Evolutionary conservation across 1,140 invertebrate genomes (phyloP), one percentile per base, ranked within the genome.

Genomic region (Cotesia vestalis): DNA sequence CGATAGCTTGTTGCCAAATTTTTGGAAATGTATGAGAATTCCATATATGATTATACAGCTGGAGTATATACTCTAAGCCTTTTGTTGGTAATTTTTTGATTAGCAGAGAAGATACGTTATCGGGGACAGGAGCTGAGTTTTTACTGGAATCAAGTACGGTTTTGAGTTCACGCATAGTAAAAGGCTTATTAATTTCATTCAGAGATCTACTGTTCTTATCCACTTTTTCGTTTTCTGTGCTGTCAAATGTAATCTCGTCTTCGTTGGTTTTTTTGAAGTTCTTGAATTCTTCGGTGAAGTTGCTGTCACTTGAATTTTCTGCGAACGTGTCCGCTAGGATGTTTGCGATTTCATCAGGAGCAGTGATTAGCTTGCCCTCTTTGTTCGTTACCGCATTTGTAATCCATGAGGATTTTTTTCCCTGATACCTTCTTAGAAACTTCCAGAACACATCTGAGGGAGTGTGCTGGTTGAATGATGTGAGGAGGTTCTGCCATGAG

Each of bases 1-100:
- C 75, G 2, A 75, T 80, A 2, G 83, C 82, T 5, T 78, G 62
- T 76, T 83, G 83, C 80, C 81, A 85, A 14, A n/a, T 6, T 2
- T 62, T 8, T 4, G 83, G 80, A 60, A 82, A 85, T 38, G 70
- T 0, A 76, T 64, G 14, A n/a, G 51, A 35, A 80, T 67, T 1
- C 79, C 77, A 9, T 71, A 36, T 63, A 83, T 84, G 52, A 79
- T 75, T 6, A 85, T 51, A 12, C 73, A 57, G 6, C 68, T 62
- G 2, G 84, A 17, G 14, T 77, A 73, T 6, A 71, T 35, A 11
- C 77, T 57, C 2, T 9, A 40, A 3, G 38, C 66, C 70, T 66
- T 71, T 74, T 14, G 35, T 9, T 3, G 78, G 73, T n/a, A 82
- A 66, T 14, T 81, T 76, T 77, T 80, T 78, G 1, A 80, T 53